A percentile compares a stretch with the other conserved stretches of the same genome.
These are phyloP conservation scores for Oscheius onirici DNA, from an alignment of 2,888 invertebrate genomes.

Conservation along the genomic window DNA sequence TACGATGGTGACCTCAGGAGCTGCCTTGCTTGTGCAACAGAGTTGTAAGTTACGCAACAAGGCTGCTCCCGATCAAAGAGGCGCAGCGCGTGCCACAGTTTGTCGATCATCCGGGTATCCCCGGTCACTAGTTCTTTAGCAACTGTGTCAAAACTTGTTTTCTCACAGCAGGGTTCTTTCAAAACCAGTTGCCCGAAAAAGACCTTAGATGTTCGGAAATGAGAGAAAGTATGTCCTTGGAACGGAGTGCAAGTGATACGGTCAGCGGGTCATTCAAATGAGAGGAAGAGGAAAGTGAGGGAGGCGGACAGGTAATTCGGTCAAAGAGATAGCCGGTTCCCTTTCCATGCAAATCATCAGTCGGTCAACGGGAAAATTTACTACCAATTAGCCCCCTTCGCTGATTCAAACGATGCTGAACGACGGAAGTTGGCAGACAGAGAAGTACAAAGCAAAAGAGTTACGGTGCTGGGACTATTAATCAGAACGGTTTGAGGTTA, in stretches of 20 bases:
- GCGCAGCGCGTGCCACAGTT: background rate
- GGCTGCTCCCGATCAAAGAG: conserved; percentile 18
- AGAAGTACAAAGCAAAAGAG: too few relatives aligned
- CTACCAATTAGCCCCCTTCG: conserved; percentile 33
- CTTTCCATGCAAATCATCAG: conserved; percentile 24
- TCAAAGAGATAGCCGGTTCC: conserved; percentile 16
- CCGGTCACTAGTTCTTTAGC: background rate
- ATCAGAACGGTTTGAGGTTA: too few relatives aligned
- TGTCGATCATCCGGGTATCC: background rate
- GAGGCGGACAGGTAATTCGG: conserved; percentile 28
- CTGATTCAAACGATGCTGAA: conserved; percentile 21
- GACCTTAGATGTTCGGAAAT: conserved; percentile 2
- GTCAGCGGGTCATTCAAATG: conserved; percentile 33
- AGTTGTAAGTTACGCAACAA: conserved; percentile 25
- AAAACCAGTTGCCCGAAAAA: background rate
- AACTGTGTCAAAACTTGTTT: background rate
- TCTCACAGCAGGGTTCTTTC: background rate
- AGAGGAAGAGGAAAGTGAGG: conserved; percentile 36
- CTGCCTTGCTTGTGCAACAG: conserved; percentile 4
- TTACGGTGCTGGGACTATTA: too few relatives aligned
- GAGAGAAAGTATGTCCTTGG: conserved; percentile 33
- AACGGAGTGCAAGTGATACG: conserved; percentile 34
- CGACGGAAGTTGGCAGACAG: too few relatives aligned
- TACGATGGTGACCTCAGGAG: conserved; percentile 23
- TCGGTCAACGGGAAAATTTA: conserved; percentile 30